Percentiles rank a stretch among this genome's conserved stretches.
These are phyloP conservation scores for Tenthredo mesomela DNA, from an alignment of 2,888 invertebrate species.

Conservation along the genomic window DNA sequence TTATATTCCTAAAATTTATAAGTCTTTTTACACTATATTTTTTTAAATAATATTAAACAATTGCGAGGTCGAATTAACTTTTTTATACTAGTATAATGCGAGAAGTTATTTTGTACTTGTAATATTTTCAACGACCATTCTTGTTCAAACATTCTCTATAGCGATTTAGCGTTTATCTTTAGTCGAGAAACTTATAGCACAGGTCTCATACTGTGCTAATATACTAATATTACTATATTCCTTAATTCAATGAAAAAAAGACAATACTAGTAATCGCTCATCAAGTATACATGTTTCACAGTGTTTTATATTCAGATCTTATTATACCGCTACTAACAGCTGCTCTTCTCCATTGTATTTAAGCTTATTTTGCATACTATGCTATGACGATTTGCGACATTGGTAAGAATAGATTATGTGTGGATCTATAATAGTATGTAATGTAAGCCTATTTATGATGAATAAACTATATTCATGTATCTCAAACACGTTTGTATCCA, in stretches of 20 bases:
- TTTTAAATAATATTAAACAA: background rate
- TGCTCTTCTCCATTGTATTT: background rate
- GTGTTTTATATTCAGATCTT: background rate
- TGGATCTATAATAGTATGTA: background rate
- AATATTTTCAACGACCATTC: background rate
- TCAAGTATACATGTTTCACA: background rate
- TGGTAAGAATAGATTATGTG: background rate
- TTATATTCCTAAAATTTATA: background rate
- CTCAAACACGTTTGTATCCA: background rate
- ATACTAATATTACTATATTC: background rate
- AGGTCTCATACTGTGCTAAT: background rate
- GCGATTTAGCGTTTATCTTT: background rate
- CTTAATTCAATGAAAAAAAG: background rate
- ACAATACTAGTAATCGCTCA: background rate
- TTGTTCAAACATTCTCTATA: background rate
- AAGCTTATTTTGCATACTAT: background rate
- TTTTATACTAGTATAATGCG: background rate
- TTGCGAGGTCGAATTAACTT: background rate
- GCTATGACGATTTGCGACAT: background rate
- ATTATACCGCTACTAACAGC: background rate
- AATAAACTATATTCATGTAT: background rate
- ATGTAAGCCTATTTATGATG: background rate
- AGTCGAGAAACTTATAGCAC: background rate
- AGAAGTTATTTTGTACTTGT: background rate
- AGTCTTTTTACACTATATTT: background rate